Evolutionary conservation across 2,888 invertebrate species (phyloP).

Genomic region (Habrosyne pyritoides): DNA sequence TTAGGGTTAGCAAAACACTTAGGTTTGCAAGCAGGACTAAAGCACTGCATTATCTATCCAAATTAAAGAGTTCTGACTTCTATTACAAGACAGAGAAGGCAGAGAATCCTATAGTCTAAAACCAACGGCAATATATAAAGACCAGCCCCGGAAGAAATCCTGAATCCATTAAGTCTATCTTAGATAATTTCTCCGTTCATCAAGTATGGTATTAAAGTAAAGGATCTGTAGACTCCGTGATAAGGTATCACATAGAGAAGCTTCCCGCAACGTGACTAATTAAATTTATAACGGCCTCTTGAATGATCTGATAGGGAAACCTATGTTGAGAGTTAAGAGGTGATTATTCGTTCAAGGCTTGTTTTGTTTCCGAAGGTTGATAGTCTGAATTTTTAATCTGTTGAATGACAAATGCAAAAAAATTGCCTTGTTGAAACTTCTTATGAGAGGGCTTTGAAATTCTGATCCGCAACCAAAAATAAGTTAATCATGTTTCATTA

Average conservation of each 20-base stretch:
- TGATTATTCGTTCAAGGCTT: not conserved
- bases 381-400: no score
- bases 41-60: no score
- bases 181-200: not conserved
- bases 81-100: not conserved
- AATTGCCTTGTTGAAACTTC: no score
- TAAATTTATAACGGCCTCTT: not conserved
- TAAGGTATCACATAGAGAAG: not conserved
- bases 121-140: not conserved
- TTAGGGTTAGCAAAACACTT: no score
- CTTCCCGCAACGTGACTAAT: constrained; percentile 8
- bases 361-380: not conserved
- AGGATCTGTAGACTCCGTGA: not conserved
- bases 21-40: no score
- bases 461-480: no score
- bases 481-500: no score
- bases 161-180: not conserved
- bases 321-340: not conserved
- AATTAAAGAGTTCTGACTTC: no score
- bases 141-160: not conserved
- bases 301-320: not conserved
- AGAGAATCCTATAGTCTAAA: not conserved
- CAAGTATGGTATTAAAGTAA: not conserved
- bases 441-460: no score
- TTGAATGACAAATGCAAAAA: no score